Percentiles rank a stretch among this genome's conserved stretches.
These are phyloP conservation scores for Danio choprae DNA, from an alignment of 2,797 vertebrate genomes.

Conservation along the genomic window DNA sequence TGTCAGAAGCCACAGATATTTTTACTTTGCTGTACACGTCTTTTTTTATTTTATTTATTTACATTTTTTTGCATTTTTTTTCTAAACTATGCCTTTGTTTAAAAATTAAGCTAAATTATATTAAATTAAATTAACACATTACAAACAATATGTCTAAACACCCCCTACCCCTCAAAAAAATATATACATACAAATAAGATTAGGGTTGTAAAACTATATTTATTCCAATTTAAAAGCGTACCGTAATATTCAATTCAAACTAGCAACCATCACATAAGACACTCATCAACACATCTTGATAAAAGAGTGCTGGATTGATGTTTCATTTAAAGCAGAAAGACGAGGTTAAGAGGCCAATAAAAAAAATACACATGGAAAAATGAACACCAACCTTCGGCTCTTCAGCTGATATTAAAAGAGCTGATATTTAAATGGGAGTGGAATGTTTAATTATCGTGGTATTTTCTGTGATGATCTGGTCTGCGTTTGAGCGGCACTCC, in stretches of 20 bases:
- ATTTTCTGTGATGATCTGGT: slow-evolving; percentile 43
- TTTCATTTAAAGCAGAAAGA: slow-evolving; percentile 53
- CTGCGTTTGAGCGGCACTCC: neutral
- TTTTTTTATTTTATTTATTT: no score
- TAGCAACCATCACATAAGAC: slow-evolving; percentile 34
- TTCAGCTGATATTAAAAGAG: slow-evolving; percentile 43
- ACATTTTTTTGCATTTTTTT: no score
- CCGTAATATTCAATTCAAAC: slow-evolving; percentile 15
- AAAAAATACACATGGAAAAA: slow-evolving; percentile 48
- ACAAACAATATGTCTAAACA: no score
- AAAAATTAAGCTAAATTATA: no score
- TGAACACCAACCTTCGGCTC: slow-evolving; percentile 46
- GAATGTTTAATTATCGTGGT: slow-evolving; percentile 54
- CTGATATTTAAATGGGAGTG: slow-evolving; percentile 53
- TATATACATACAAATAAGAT: neutral
- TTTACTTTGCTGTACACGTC: no score
- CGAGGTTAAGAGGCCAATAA: slow-evolving; percentile 39
- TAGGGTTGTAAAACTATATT: neutral
- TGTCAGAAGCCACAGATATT: no score
- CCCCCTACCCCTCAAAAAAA: neutral
- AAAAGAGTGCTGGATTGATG: slow-evolving; percentile 43
- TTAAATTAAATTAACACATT: no score
- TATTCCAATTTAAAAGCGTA: neutral
- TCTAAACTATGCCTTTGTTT: no score
- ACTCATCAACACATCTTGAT: slow-evolving; percentile 48